Base-by-base conservation (phyloP, 2,113 vertebrate species). In the Suricata suricatta region DNA sequence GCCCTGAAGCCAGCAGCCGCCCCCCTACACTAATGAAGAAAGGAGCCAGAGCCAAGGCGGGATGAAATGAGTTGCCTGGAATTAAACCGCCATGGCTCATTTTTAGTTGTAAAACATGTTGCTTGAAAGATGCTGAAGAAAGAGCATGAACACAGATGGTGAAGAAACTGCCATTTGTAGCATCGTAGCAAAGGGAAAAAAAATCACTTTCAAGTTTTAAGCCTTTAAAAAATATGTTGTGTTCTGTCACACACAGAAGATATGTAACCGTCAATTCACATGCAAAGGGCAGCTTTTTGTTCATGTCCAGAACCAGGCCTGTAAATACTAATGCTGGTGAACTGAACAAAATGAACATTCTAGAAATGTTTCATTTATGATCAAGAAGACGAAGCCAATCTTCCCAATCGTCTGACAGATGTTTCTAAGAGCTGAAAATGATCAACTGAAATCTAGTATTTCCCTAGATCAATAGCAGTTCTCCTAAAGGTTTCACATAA, bases 121-220 rank as follows among this genome's bases (percentile, higher is more conserved):
- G 74, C 86, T 97, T 97, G 74, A 85, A 96, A 95, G 83, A 83
- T 72, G 87, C 83, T 17, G 21, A 95, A 92, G 87, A 82, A 76
- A n/a, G 84, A 93, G 89, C n/a, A 83, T 12, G 80, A 95, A 82
- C 41, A 81, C 96, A 96, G 80, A 98, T 94, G 86, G 96, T 31
- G 35, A 81, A 35, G 88, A 90, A 87, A 95, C 29, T 82, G 63
- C 44, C 93, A 52, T 93, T 96, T 80, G 96, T 66, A 85, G 90
- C 52, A 92, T 1, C 41, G 87, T 38, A 68, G 72, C 87, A 97
- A 89, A 93, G 68, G 1, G 21, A 1, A 0, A 79, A 83, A 68
- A 90, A 95, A 60, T 19, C 69, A 47, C 69, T 93, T 87, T 80
- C 16, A 90, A 87, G 89, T 79, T 71, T 89, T 72, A 93, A 90